phyloP scores from a whole-genome alignment of 2,113 vertebrate species.

The Triplophysa rosa region DNA sequence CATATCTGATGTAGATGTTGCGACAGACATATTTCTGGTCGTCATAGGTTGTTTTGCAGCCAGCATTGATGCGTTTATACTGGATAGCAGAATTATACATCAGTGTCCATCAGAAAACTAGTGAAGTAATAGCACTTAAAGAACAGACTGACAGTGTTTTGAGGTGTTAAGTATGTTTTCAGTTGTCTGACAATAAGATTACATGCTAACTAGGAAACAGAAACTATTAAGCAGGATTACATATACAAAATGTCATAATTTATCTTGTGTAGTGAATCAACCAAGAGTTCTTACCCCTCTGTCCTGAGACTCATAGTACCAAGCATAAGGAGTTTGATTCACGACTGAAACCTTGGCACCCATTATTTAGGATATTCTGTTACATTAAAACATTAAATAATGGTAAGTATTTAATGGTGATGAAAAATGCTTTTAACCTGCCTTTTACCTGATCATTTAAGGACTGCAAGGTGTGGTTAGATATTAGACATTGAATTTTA shows the following conservation, averaged over 20 bases:
- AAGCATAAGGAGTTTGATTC: constrained; percentile 26
- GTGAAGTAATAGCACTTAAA: too few species aligned
- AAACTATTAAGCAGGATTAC: not conserved
- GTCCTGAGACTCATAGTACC: not conserved
- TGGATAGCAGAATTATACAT: not conserved
- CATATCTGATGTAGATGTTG: constrained; percentile 19
- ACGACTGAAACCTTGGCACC: not conserved
- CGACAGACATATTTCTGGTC: not conserved
- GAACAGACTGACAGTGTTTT: too few species aligned
- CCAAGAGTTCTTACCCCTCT: not conserved
- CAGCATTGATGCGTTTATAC: not conserved
- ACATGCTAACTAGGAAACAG: too few species aligned
- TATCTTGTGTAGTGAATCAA: not conserved
- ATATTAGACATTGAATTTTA: too few species aligned
- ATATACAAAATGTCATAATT: not conserved
- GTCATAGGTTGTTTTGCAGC: not conserved
- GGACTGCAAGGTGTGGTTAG: too few species aligned
- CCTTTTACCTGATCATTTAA: too few species aligned
- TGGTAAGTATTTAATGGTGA: too few species aligned
- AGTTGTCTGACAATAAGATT: too few species aligned
- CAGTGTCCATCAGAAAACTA: not conserved
- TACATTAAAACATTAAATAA: not conserved
- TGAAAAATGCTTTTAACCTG: too few species aligned
- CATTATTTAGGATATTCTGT: not conserved
- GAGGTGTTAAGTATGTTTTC: too few species aligned